Conservation (phyloP, 1,140 invertebrate species). For the Oppia nitens region DNA sequence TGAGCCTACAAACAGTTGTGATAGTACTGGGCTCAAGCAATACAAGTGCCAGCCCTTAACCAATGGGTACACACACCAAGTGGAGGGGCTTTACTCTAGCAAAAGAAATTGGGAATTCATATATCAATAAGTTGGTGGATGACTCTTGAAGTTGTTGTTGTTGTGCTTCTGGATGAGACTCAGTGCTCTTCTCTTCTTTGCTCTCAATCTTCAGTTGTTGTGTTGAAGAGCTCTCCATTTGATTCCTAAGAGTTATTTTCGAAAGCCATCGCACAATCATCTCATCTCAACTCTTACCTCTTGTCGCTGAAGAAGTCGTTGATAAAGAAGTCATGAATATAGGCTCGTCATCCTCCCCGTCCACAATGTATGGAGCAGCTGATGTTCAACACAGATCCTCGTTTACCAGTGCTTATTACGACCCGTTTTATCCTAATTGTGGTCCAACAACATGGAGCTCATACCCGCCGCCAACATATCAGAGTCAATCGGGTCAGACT, state of each 20-base stretch:
- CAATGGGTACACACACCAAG: no score
- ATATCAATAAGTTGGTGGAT: not conserved
- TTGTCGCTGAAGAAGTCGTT: not conserved
- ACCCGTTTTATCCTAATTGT: slow-evolving; percentile 16
- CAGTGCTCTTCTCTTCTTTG: not conserved
- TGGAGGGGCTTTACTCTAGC: not conserved
- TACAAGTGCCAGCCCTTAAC: no score
- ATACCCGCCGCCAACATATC: slow-evolving; percentile 9
- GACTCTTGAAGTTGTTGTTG: not conserved
- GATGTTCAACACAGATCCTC: slow-evolving; percentile 6
- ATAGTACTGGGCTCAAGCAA: no score
- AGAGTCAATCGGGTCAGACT: not conserved
- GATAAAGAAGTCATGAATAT: slow-evolving; percentile 15
- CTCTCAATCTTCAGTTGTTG: not conserved
- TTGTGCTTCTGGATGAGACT: not conserved
- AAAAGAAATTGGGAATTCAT: not conserved
- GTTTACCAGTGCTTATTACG: slow-evolving; percentile 12
- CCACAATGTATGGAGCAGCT: not conserved
- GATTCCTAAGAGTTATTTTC: not conserved
- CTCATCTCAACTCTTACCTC: no score
- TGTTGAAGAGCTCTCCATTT: not conserved
- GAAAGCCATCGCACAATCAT: not conserved
- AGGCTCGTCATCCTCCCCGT: slow-evolving; percentile 11
- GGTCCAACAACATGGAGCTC: slow-evolving; percentile 11
- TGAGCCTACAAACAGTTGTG: no score